These are phyloP conservation scores for Etheostoma perlongum DNA, from an alignment of 2,797 vertebrate species.

Conservation along the genomic window DNA sequence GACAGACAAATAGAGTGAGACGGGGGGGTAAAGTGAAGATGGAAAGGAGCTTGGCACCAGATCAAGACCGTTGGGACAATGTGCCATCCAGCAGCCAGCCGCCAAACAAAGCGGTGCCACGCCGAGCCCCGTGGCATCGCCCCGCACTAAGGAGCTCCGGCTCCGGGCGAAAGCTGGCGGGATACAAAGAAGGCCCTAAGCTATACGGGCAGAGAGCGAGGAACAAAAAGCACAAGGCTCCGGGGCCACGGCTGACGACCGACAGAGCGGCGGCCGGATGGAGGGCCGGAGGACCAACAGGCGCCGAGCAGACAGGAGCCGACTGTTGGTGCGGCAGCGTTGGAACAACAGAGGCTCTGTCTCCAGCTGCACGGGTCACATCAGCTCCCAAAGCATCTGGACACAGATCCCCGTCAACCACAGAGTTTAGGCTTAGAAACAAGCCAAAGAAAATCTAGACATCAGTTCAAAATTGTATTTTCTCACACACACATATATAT, in stretches of 20 bases:
- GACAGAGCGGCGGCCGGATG: background rate
- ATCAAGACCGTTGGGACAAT: conserved; percentile 88
- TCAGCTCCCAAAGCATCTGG: background rate
- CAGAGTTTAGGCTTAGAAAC: background rate
- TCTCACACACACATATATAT: background rate
- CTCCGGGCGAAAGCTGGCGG: conserved; percentile 9
- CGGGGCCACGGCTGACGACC: background rate
- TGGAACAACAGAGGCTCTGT: conserved; percentile 54
- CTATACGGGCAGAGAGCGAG: conserved; percentile 20
- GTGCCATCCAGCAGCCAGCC: conserved; percentile 82
- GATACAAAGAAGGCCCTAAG: conserved; percentile 53
- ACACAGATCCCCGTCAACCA: background rate
- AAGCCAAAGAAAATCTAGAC: background rate
- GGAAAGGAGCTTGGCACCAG: conserved; percentile 87
- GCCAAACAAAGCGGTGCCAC: conserved; percentile 82
- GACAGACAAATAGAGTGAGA: conserved; percentile 34
- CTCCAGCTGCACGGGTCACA: conserved; percentile 18
- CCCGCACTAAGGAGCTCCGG: conserved; percentile 31
- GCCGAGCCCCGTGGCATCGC: conserved; percentile 53
- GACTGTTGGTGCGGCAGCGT: conserved; percentile 35
- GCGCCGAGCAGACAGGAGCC: conserved; percentile 24
- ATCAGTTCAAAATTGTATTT: background rate
- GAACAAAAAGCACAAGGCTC: conserved; percentile 23
- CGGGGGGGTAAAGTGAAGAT: conserved; percentile 51
- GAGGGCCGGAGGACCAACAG: conserved; percentile 41